Conservation (phyloP, 2,797 vertebrate species). For the Mycteria americana region DNA sequence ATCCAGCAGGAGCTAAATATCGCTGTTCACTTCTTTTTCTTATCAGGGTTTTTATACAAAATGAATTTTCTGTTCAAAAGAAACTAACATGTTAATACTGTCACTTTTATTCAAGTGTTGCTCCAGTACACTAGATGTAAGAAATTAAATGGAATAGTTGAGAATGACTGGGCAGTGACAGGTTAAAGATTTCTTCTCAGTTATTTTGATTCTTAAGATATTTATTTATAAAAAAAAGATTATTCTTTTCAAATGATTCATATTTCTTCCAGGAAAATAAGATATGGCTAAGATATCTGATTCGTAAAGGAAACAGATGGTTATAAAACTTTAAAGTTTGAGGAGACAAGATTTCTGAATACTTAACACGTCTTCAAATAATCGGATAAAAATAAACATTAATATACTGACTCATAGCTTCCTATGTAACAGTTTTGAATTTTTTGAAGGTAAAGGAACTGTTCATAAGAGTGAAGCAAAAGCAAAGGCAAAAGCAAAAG, state of each 20-base stretch:
- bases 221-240: neutral
- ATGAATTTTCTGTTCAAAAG: neutral
- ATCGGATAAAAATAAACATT: neutral
- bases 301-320: neutral
- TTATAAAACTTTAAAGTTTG: neutral
- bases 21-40: slow-evolving; percentile 2
- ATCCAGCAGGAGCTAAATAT: slow-evolving; percentile 21
- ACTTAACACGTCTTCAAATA: neutral
- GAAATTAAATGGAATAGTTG: neutral
- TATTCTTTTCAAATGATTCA: neutral
- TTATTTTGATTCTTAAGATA: neutral
- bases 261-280: neutral
- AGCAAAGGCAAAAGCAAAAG: neutral
- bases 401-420: neutral
- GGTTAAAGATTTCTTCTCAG: neutral
- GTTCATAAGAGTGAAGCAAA: neutral
- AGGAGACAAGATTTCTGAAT: neutral
- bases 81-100: neutral
- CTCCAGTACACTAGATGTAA: neutral
- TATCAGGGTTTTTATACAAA: neutral
- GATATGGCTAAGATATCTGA: neutral
- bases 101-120: neutral
- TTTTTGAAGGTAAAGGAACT: neutral
- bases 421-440: neutral
- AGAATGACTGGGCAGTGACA: neutral